Evolutionary conservation across 2,888 invertebrate genomes (phyloP), one percentile per base, ranked within the genome.

Genomic region (Caenorhabditis drosophilae): DNA sequence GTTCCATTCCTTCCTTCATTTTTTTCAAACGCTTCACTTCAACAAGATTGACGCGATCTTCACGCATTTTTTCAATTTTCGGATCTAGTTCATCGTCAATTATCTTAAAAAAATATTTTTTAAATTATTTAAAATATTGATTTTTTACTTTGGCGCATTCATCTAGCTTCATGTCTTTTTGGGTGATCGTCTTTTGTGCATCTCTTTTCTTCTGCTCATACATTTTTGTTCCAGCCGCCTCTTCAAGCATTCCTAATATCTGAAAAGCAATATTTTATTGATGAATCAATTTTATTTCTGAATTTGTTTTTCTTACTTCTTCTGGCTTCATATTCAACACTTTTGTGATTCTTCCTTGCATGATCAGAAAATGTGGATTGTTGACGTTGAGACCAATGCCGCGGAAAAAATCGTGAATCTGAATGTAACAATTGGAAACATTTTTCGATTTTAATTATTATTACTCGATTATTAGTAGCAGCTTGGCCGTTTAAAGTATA

Each of bases 321-420:
- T 89, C 89, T 0, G 98, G 95, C 84, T 96, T 98, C 97, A 98
- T 98, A 84, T 94, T 97, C 25, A 98, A 87, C 2, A 99, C 97
- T 87, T 98, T 97, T 1, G 97, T 97, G 74, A 98, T 95, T 70
- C 94, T 89, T 0, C 98, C 98, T 87, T 98, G 98, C 97, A 98
- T 97, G 81, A 99, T 98, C 34, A 98, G 89, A 38, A 86, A 98
- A 85, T 98, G 96, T 0, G 98, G 98, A 86, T 98, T 98, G 86
- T 98, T 98, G 1, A 99, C 93, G 83, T 99, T 99, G 36, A 98
- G 87, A 84, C 96, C 95, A 6, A 98, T 91, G 0, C 95, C 93
- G 79, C 93, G 92, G 85, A 98, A 98, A 83, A 99, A 87, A 85
- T 98, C 98, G n/a, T 45, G 42, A 22, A 64, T 55, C 50, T 55